These are phyloP conservation scores for Hemiscyllium ocellatum DNA, from an alignment of 2,113 vertebrate species.

Conservation along the genomic window DNA sequence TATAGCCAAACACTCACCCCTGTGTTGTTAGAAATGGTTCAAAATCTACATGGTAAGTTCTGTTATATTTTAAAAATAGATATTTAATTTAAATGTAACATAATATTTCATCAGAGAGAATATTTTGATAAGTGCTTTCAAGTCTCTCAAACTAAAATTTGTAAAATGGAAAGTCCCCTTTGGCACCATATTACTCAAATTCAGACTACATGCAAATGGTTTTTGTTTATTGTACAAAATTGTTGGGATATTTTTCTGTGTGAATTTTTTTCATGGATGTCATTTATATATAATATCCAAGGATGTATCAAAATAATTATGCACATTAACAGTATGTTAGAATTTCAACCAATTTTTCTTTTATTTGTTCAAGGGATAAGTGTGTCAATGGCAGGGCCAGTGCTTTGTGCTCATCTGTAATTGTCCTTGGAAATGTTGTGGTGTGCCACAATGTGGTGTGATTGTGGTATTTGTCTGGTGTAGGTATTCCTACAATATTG, in stretches of 20 bases:
- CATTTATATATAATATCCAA: background rate
- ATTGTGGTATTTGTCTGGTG: too few species aligned
- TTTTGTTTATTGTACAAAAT: background rate
- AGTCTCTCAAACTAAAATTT: background rate
- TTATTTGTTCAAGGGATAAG: too few species aligned
- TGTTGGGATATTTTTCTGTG: background rate
- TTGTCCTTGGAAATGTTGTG: too few species aligned
- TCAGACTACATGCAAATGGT: background rate
- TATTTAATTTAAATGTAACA: background rate
- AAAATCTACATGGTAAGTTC: conserved; percentile 75
- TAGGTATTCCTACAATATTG: too few species aligned
- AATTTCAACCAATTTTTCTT: background rate
- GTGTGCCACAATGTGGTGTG: too few species aligned
- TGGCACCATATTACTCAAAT: background rate
- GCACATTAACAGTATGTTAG: background rate
- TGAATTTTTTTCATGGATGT: background rate
- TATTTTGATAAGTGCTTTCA: background rate
- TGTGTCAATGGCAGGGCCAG: too few species aligned
- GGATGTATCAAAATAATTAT: background rate
- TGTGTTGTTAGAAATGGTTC: conserved; percentile 90
- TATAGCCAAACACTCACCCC: conserved; percentile 90
- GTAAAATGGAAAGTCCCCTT: background rate
- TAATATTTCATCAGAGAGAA: background rate
- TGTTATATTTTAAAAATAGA: background rate
- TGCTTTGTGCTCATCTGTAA: too few species aligned